Conservation (phyloP, 1,140 invertebrate genomes). For the Calliopsis andreniformis region DNA sequence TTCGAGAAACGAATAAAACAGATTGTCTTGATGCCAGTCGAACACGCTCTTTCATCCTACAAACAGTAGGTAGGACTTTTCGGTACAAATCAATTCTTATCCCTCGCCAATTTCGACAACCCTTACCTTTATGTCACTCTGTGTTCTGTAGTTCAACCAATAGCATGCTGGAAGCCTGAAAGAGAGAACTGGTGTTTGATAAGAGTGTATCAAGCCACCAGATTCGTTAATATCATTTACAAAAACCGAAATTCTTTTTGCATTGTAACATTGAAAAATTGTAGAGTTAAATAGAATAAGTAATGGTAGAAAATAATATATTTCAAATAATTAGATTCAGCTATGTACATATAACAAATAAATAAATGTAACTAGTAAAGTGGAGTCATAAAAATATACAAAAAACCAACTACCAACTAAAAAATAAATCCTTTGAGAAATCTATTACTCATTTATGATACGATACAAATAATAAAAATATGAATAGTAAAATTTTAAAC, state of each 20-base stretch:
- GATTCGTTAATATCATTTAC: constrained; percentile 78
- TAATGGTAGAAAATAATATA: neutral
- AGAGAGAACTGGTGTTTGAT: constrained; percentile 87
- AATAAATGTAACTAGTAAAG: too few relatives aligned
- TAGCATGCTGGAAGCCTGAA: constrained; percentile 81
- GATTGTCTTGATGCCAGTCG: constrained; percentile 22
- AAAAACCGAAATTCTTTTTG: too few relatives aligned
- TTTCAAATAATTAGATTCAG: too few relatives aligned
- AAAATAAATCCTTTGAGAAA: too few relatives aligned
- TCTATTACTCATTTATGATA: too few relatives aligned
- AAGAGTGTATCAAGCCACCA: constrained; percentile 83
- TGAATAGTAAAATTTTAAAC: neutral
- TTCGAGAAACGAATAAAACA: constrained; percentile 31
- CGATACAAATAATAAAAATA: too few relatives aligned
- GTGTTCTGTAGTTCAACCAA: constrained; percentile 76
- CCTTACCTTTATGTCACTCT: constrained; percentile 77
- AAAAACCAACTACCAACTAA: too few relatives aligned
- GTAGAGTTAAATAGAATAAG: constrained; percentile 19
- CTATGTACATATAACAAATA: too few relatives aligned
- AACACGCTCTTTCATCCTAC: constrained; percentile 37
- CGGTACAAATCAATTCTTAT: constrained; percentile 52
- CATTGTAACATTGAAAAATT: constrained; percentile 31
- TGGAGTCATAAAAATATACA: too few relatives aligned
- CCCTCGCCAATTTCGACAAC: constrained; percentile 56
- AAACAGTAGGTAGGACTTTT: constrained; percentile 50